Conservation (phyloP, 2,888 invertebrate genomes). For the Polia nebulosa region DNA sequence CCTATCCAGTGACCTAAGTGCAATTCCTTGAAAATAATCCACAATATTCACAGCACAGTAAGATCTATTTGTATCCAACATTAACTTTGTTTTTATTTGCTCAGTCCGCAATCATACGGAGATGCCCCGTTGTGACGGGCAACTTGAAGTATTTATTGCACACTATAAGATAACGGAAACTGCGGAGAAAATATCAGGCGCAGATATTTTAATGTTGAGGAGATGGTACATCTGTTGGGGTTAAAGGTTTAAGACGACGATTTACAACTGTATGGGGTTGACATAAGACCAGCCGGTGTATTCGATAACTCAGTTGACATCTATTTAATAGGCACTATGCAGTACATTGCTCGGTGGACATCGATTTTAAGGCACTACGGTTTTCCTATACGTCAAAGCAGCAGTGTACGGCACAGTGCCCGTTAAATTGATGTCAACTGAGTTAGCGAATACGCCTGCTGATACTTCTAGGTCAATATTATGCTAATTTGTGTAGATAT, state of each 20-base stretch:
- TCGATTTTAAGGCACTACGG: too few relatives aligned
- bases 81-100: slow-evolving; percentile 58
- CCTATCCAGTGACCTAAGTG: background rate
- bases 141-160: slow-evolving; percentile 80
- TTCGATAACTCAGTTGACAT: too few relatives aligned
- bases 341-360: too few relatives aligned
- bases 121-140: slow-evolving; percentile 62
- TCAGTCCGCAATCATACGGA: slow-evolving; percentile 60
- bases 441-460: too few relatives aligned
- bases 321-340: too few relatives aligned
- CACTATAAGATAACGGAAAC: slow-evolving; percentile 75
- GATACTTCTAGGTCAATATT: too few relatives aligned
- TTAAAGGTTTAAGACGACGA: background rate
- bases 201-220: slow-evolving; percentile 75
- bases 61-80: slow-evolving; percentile 52
- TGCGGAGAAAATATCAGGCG: slow-evolving; percentile 74
- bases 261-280: background rate
- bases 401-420: too few relatives aligned
- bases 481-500: too few relatives aligned
- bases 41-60: slow-evolving; percentile 32
- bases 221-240: slow-evolving; percentile 17
- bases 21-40: slow-evolving; percentile 16
- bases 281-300: background rate
- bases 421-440: too few relatives aligned
- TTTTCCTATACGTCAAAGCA: too few relatives aligned